Base-by-base conservation (phyloP, 2,113 vertebrate genomes). In the Calidris pugnax region DNA sequence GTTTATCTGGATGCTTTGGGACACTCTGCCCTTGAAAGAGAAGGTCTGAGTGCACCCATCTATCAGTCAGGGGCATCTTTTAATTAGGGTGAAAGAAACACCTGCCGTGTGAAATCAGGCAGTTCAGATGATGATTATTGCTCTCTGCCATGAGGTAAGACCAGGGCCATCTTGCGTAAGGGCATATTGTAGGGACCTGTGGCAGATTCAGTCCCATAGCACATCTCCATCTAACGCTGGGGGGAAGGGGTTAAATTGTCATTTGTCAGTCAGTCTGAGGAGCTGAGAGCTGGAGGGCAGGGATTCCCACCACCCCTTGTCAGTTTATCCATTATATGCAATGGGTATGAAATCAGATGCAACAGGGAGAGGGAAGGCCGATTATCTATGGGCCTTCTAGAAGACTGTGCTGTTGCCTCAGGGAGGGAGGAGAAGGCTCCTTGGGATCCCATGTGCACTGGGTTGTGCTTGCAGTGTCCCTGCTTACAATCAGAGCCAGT, bases 361-460 rank as follows among this genome's bases (percentile, higher is more conserved):
- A 79, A 26, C 0, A 87, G 7, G n/a, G 32, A 79, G 82, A 87
- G 32, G 27, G 32, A 88, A 53, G 16, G 55, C 20, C 57, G 41
- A 35, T 53, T 59, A 53, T 50, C 50, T 83, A 14, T 3, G 41
- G 68, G n/a, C 28, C 23, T 80, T 69, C 45, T 48, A 20, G 59
- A 67, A 66, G 47, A n/a, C n/a, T 73, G 30, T 20, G 17, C 17
- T 48, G 18, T 24, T 79, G 62, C 43, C 43, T 74, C n/a, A 35
- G 51, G 16, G 19, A 87, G 37, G 30, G 66, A 64, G 27, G n/a
- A 67, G 14, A 47, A 45, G 27, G 5, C 30, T 93, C 43, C 45
- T 71, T 0, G 0, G 83, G 69, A 47, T 14, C 32, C 9, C 27
- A 11, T 0, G 0, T 19, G 17, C 45, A 9, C 28, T 33, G 39